These are phyloP conservation scores for Hermatobates lingyangjiaoensis DNA, from an alignment of 1,140 invertebrate species.

Conservation along the genomic window DNA sequence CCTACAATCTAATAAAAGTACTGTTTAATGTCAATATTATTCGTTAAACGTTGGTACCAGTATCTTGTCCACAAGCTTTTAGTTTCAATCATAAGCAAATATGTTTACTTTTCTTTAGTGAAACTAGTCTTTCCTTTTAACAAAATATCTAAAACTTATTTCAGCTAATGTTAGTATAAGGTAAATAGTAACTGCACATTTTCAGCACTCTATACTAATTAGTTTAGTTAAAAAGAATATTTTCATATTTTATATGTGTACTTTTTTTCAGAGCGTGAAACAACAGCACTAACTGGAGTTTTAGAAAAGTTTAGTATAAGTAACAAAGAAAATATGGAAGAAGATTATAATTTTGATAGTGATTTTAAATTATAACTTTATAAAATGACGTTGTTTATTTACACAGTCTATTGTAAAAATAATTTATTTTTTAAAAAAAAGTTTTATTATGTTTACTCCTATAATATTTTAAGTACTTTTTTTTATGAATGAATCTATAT, in stretches of 20 bases:
- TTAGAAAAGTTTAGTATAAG: slow-evolving; percentile 18
- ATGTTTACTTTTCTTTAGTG: neutral
- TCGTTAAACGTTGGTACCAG: no score
- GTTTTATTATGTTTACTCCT: no score
- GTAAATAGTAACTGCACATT: neutral
- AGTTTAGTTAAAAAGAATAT: neutral
- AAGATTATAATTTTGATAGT: slow-evolving; percentile 8
- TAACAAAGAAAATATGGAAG: neutral
- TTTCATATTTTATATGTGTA: neutral
- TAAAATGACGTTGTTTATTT: no score
- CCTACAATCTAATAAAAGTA: no score
- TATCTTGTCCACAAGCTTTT: neutral
- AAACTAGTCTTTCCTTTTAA: neutral
- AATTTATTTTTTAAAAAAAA: no score
- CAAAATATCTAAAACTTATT: slow-evolving; percentile 15
- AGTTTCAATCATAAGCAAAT: no score
- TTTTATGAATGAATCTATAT: no score
- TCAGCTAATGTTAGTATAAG: neutral
- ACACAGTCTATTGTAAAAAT: no score
- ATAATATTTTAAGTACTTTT: no score
- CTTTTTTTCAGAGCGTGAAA: slow-evolving; percentile 22
- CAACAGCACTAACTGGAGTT: slow-evolving; percentile 19
- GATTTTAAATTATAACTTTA: no score
- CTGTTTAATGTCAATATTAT: no score
- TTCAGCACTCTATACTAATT: neutral